Evolutionary conservation across 2,888 invertebrate species (phyloP).

Genomic region (Drosophila demipolita): DNA sequence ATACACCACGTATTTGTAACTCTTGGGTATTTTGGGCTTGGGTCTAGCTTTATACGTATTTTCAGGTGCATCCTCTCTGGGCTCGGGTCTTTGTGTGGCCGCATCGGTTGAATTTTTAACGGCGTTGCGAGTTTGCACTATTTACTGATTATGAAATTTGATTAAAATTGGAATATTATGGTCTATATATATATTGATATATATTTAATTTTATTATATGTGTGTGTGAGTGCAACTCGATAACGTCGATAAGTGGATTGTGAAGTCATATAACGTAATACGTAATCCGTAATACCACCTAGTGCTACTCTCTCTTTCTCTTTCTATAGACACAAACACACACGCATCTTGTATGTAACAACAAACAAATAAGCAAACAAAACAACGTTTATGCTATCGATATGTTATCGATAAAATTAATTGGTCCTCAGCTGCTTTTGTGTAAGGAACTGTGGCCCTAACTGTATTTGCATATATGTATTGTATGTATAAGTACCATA

Average conservation of each 20-base stretch:
- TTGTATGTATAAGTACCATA: slow-evolving; percentile 22
- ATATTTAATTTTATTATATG: slow-evolving; percentile 1
- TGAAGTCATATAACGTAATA: slow-evolving; percentile 41
- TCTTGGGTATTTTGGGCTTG: slow-evolving; percentile 68
- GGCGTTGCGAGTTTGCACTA: slow-evolving; percentile 50
- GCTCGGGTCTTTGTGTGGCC: slow-evolving; percentile 47
- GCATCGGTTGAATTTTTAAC: slow-evolving; percentile 26
- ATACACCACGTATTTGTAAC: slow-evolving; percentile 52
- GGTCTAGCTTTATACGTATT: slow-evolving; percentile 72
- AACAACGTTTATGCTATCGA: slow-evolving; percentile 16
- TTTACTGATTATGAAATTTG: slow-evolving; percentile 13
- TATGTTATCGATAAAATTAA: slow-evolving; percentile 16
- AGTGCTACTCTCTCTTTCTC: slow-evolving; percentile 30
- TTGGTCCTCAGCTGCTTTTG: slow-evolving; percentile 41
- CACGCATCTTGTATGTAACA: slow-evolving; percentile 71
- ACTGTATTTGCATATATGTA: slow-evolving; percentile 43
- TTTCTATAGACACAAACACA: slow-evolving; percentile 35
- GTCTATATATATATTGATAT: slow-evolving; percentile 5
- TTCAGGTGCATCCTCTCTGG: slow-evolving; percentile 68
- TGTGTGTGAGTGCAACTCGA: slow-evolving; percentile 33
- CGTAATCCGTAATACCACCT: slow-evolving; percentile 40
- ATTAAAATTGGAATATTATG: slow-evolving; percentile 18
- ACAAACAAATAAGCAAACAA: slow-evolving; percentile 15
- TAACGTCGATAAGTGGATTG: slow-evolving; percentile 58
- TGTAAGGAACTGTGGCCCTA: slow-evolving; percentile 43